phyloP scores from a whole-genome alignment of 2,797 vertebrate genomes.

The Hybognathus amarus region DNA sequence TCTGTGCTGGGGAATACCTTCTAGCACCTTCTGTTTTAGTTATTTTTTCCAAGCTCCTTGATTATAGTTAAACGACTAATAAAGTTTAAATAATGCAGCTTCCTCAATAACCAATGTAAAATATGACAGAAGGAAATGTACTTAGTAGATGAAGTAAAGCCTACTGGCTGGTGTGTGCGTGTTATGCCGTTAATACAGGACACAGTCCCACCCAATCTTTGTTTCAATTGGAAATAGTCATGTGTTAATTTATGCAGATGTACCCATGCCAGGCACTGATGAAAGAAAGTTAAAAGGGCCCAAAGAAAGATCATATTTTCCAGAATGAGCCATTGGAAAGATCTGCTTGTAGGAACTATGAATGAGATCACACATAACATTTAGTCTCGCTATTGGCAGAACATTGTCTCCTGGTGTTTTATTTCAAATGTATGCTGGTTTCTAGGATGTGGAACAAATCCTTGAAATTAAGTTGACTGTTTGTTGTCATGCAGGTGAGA shows the following conservation, averaged over 20 bases:
- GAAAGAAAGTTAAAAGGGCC: neutral
- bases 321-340: slow-evolving; percentile 9
- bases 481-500: slow-evolving; percentile 6
- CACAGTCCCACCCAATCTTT: neutral
- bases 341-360: neutral
- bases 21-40: too few relatives aligned
- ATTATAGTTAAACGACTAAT: neutral
- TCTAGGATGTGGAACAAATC: neutral
- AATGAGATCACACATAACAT: slow-evolving; percentile 17
- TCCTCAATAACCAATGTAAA: neutral
- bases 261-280: neutral
- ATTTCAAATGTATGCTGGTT: neutral
- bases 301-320: slow-evolving; percentile 13
- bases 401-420: neutral
- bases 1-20: neutral
- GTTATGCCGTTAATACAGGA: too few relatives aligned
- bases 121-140: neutral
- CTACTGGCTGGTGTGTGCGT: too few relatives aligned
- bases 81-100: neutral
- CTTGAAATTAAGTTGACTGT: neutral
- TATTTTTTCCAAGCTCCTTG: neutral
- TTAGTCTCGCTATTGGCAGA: neutral
- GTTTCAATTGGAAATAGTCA: slow-evolving; percentile 7
- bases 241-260: slow-evolving; percentile 13
- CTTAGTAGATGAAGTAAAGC: neutral